Conservation (phyloP, 1,140 invertebrate genomes). For the Cyclina sinensis region DNA sequence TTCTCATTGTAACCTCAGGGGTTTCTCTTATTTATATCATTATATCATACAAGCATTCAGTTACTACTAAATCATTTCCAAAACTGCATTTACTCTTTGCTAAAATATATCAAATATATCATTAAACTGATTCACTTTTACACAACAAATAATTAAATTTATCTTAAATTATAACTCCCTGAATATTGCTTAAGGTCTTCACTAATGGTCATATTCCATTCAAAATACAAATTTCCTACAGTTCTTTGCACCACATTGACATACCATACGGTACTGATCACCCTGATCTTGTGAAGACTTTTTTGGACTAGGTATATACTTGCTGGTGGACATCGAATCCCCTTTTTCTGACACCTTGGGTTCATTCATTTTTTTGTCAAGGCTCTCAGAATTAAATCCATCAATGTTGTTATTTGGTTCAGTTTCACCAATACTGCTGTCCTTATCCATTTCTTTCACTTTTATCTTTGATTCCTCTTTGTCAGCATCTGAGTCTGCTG, state of each 20-base stretch:
- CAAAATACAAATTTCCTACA: slow-evolving; percentile 87
- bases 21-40: too few species aligned
- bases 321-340: neutral
- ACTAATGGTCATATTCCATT: too few species aligned
- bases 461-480: slow-evolving; percentile 4
- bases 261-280: slow-evolving; percentile 82
- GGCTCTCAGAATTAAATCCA: neutral
- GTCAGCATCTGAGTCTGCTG: neutral
- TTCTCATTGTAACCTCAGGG: too few species aligned
- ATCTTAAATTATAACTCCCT: too few species aligned
- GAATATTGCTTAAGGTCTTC: too few species aligned
- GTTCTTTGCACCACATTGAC: slow-evolving; percentile 86
- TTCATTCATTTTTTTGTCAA: neutral
- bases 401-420: too few species aligned
- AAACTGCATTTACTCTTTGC: too few species aligned
- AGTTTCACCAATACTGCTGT: neutral
- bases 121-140: too few species aligned
- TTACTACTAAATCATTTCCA: too few species aligned
- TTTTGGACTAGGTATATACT: neutral
- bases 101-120: too few species aligned
- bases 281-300: slow-evolving; percentile 58
- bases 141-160: too few species aligned
- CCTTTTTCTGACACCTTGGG: neutral
- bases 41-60: too few species aligned
- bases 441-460: neutral